Base-by-base conservation (phyloP, 2,113 vertebrate species). In the Scomber colias region DNA sequence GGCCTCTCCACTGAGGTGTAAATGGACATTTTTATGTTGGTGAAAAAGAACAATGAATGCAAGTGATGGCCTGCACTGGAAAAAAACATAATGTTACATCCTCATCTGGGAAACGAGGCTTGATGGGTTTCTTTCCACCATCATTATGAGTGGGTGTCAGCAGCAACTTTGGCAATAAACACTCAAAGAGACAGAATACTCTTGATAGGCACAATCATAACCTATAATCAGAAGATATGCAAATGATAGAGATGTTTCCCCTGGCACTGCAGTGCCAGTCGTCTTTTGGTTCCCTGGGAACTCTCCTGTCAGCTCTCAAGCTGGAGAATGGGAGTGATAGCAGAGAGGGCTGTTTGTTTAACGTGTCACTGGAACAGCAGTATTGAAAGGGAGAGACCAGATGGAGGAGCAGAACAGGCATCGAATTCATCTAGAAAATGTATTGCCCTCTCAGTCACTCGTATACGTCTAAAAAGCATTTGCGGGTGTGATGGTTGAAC, bases 301-400 rank as follows among this genome's bases (percentile, higher is more conserved):
- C 84, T 75, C 85, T 85, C 59, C 74, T 85, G 88, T 90, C 90
- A 92, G 71, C 13, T 60, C 64, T 81, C 63, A 35, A 67, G 64
- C 79, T 70, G 69, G 57, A 81, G 80, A 80, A 78, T 56, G 63
- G 81, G 75, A 89, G 76, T 60, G 91, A 90, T 90, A 46, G 80
- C 85, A 81, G 81, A 77, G 46, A 81, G 81, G 75, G 63, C 73
- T 80, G 90, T 90, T 92, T 92, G 89, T 91, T 91, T 87, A 89
- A 90, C 79, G 61, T 87, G 91, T 82, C 91, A 91, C 74, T 65
- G 56, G 56, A 87, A 71, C 84, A 82, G 85, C 82, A 63, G 75
- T n/a, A 70, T 16, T 40, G 82, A 85, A 81, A 83, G 66, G 50
- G 65, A 77, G 82, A 79, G 81, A 85, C 75, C 90, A 92, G 91